These are phyloP conservation scores for Acanthurus tractus DNA, from an alignment of 2,797 vertebrate genomes.

Conservation along the genomic window DNA sequence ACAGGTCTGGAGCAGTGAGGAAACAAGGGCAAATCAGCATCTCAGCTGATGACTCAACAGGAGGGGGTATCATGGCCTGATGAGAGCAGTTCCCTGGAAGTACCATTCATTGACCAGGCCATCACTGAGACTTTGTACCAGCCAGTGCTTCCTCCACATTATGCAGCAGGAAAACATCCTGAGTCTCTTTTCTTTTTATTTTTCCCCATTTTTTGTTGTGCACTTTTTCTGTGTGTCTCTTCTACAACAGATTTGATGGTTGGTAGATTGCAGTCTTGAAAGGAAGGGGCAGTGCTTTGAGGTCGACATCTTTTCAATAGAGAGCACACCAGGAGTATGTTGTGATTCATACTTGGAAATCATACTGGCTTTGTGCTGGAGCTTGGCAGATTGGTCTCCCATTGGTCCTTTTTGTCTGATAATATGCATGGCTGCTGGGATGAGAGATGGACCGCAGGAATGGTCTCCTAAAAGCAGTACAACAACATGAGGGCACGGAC, in stretches of 20 bases:
- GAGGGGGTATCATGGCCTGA: constrained; percentile 62
- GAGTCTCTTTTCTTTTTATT: neutral
- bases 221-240: constrained; percentile 17
- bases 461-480: constrained; percentile 20
- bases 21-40: constrained; percentile 76
- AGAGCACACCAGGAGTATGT: constrained; percentile 43
- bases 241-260: constrained; percentile 37
- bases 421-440: constrained; percentile 39
- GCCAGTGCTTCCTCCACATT: constrained; percentile 29
- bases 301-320: constrained; percentile 53
- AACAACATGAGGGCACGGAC: constrained; percentile 39
- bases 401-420: constrained; percentile 63
- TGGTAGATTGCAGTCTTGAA: constrained; percentile 58
- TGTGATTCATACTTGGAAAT: constrained; percentile 62
- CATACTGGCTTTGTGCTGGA: constrained; percentile 43
- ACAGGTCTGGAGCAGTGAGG: constrained; percentile 54
- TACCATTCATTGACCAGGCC: constrained; percentile 42
- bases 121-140: constrained; percentile 31
- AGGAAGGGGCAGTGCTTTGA: constrained; percentile 51
- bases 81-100: constrained; percentile 54
- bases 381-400: constrained; percentile 47
- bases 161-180: constrained; percentile 29
- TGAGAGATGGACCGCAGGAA: constrained; percentile 35
- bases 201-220: constrained; percentile 14
- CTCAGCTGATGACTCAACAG: constrained; percentile 70